phyloP scores from a whole-genome alignment of 2,888 invertebrate species.

The Empis livida region DNA sequence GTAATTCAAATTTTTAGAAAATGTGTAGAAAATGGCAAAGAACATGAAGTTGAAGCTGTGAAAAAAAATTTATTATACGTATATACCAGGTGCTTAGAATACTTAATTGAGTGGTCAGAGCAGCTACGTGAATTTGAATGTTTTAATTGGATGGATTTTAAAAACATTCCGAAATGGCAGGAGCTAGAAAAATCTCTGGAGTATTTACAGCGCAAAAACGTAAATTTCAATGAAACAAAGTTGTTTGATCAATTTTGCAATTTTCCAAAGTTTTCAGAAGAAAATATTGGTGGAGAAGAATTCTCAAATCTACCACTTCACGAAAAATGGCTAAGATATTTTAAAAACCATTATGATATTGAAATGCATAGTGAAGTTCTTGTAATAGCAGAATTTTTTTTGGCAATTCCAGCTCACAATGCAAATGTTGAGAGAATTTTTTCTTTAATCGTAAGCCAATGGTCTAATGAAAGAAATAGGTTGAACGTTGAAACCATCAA shows the following conservation, averaged over 20 bases:
- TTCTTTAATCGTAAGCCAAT: background rate
- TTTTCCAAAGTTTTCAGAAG: background rate
- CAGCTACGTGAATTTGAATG: background rate
- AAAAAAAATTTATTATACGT: background rate
- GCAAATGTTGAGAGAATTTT: background rate
- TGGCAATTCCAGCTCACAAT: background rate
- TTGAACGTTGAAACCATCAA: background rate
- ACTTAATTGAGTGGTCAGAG: background rate
- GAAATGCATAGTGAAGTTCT: background rate
- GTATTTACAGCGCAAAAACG: background rate
- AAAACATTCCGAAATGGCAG: background rate
- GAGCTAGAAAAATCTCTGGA: background rate
- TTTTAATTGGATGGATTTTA: background rate
- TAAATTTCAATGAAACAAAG: background rate
- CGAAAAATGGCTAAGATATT: background rate
- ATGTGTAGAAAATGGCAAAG: background rate
- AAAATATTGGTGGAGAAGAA: background rate
- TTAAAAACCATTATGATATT: background rate
- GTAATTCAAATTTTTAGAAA: background rate
- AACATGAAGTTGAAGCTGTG: background rate
- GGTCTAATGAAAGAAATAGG: background rate
- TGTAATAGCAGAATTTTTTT: background rate
- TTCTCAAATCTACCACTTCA: background rate
- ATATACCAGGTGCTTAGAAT: background rate
- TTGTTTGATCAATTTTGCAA: background rate